Evolutionary conservation across 1,140 invertebrate genomes (phyloP), one percentile per base, ranked within the genome.

Genomic region (Archivesica marissinica): DNA sequence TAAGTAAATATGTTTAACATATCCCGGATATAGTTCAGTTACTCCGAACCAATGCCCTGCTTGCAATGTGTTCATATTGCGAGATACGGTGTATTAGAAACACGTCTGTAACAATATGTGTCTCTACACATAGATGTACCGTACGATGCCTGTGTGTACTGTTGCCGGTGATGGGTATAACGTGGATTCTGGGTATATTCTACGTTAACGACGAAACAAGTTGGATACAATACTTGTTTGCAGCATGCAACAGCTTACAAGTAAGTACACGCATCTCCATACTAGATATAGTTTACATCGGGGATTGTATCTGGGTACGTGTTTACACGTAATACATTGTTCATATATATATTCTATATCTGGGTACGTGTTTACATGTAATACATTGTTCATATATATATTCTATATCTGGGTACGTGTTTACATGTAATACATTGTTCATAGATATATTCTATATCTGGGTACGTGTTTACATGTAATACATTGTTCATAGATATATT

Each of bases 161-260:
- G 38, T 44, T 81, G 33, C 79, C 79, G 6, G 28, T 81, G n/a
- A 72, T 72, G 64, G 79, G 79, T 39, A 41, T 41, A 17, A 72
- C 79, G 35, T 81, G 79, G 79, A 66, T 81, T n/a, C 38, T 81
- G 20, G 79, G 79, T 23, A 59, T 81, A 56, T 81, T 81, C 44
- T 81, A 81, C 30, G 64, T 81, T 0, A 59, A 72, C 47, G 25
- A 72, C 35, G 44, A 38, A 23, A 44, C 56, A 15, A 66, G 44
- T 15, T 81, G 79, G 79, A 68, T 81, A 56, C 79, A 81, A 25
- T 81, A 81, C 33, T 50, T 59, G 0, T 81, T 81, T 59, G 79
- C 79, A 39, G 66, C 72, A 7, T 81, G 79, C 33, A 81, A 72
- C 38, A 50, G 64, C 52, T 23, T 81, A 44, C 79, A 81, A 66